Conservation (phyloP, 2,797 vertebrate species). For the Acanthornis magna region DNA sequence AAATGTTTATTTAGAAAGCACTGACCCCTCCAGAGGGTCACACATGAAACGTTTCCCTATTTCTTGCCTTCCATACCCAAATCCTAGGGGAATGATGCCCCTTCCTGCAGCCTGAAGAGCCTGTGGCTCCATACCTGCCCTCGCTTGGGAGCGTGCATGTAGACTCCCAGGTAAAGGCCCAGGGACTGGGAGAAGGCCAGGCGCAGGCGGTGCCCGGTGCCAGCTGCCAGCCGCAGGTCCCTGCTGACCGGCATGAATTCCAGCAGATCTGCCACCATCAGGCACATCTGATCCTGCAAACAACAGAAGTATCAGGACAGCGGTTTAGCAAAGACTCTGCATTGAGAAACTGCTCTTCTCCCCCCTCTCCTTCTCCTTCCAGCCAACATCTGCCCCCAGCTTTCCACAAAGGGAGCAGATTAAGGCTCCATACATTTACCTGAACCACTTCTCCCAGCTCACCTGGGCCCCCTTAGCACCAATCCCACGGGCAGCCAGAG, state of each 20-base stretch:
- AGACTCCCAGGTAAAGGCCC: constrained; percentile 86
- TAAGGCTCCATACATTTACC: accelerated
- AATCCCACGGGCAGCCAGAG: accelerated
- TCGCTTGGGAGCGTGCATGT: constrained; percentile 82
- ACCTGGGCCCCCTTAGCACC: not conserved
- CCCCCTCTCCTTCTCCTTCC: not conserved
- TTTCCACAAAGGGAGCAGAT: too few relatives aligned
- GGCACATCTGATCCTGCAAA: constrained; percentile 87
- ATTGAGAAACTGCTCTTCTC: not conserved
- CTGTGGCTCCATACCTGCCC: constrained; percentile 76
- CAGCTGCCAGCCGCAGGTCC: constrained; percentile 77
- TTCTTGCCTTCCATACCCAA: not conserved
- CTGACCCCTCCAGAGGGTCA: not conserved
- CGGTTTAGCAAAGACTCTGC: not conserved
- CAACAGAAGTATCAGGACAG: not conserved
- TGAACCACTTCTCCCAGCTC: not conserved
- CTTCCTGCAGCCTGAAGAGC: accelerated
- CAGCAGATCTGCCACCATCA: constrained; percentile 89
- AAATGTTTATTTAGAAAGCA: not conserved
- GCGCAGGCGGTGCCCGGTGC: constrained; percentile 83
- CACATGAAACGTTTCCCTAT: accelerated
- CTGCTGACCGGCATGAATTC: constrained; percentile 86
- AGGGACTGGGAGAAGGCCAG: constrained; percentile 82
- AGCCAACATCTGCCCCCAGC: not conserved
- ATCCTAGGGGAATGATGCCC: accelerated